Conservation (phyloP, 2,113 vertebrate genomes). For the Hydropotes inermis region DNA sequence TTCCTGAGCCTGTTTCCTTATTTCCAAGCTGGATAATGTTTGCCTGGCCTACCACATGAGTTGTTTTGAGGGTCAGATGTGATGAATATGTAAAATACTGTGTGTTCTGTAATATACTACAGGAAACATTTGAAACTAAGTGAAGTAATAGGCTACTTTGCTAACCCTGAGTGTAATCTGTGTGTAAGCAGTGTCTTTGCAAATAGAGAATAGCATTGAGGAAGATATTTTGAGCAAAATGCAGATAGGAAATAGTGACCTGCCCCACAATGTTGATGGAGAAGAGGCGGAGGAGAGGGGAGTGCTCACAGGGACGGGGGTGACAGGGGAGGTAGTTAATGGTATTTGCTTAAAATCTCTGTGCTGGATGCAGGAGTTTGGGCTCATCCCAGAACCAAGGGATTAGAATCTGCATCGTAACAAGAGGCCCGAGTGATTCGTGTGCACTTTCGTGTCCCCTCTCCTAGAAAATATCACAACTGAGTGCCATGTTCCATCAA, state of each 20-base stretch:
- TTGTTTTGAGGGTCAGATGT: background rate
- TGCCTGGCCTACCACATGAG: background rate
- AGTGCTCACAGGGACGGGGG: background rate
- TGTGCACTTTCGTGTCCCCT: background rate
- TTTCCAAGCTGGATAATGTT: background rate
- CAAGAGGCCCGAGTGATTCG: background rate
- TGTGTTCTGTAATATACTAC: background rate
- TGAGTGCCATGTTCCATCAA: background rate
- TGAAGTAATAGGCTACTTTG: background rate
- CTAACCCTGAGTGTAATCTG: background rate
- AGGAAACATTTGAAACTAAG: background rate
- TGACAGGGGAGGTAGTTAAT: no score
- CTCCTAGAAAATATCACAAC: background rate
- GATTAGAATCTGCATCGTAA: no score
- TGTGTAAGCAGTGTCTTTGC: background rate
- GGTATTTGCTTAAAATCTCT: background rate
- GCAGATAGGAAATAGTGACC: background rate
- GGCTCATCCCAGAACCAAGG: background rate
- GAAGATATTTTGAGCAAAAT: background rate
- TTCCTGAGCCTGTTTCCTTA: background rate
- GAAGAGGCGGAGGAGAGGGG: background rate
- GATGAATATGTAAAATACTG: background rate
- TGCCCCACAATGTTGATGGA: no score
- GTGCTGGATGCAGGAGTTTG: background rate
- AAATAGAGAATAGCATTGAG: background rate